Base-by-base conservation (phyloP, 1,140 invertebrate species). In the Babylonia areolata region DNA sequence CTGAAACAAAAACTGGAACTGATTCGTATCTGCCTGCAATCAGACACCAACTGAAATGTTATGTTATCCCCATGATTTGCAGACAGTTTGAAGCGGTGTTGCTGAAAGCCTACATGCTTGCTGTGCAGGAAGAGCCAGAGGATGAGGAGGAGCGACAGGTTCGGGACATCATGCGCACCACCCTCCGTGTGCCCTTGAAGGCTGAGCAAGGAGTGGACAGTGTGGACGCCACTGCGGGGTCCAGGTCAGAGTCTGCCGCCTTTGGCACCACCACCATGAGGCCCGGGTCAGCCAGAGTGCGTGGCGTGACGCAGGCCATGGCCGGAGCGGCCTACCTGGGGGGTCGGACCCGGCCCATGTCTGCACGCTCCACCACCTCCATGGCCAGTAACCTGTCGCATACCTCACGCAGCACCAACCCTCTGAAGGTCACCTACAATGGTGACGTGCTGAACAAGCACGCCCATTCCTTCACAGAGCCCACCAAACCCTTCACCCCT, bases 401-500 rank as follows among this genome's bases (percentile, higher is more conserved):
- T 11, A 69, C 78, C 6, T 84, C 37, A 9, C 83, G 84, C n/a
- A 64, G 23, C 54, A 42, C 69, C 15, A 78, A 84, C 77, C 75
- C 83, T 33, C n/a, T 86, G 35, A 90, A 88, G 58, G 89, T 87
- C 58, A 91, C 91, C 39, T 91, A 92, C 80, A 87, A 92, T 88
- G 93, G 92, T 15, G 93, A 94, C 87, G 20, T 94, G 1, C 82
- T 94, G 17, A 89, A 94, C 1, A 94, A 91, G 81, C 81, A 90
- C 35, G 79, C 90, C 35, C 91, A 94, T 75, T 87, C 86, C 15
- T 94, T 94, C 82, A 94, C 92, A 31, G 91, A 94, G 37, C 90
- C 92, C 20, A 89, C 91, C 33, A 92, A 93, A 75, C 92, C 93
- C 15, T 94, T 94, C 85, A 93, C 92, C 23, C 93, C 93, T 42